Conservation (phyloP, 2,888 invertebrate species). For the Ceramica pisi region DNA sequence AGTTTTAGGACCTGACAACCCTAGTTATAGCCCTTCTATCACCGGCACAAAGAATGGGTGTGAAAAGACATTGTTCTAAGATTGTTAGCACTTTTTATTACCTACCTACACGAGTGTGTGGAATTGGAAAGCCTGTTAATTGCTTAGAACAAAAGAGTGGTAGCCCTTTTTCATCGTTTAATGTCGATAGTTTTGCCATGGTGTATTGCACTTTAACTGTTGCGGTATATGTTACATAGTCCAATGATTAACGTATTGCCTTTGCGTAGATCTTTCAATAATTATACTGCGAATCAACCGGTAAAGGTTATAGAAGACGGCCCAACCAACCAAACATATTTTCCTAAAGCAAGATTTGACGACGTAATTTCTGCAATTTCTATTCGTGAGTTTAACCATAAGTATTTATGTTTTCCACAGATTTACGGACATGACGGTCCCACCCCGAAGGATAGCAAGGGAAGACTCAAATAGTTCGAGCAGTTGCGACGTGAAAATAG, state of each 20-base stretch:
- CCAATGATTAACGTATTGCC: background rate
- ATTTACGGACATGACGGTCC: constrained; percentile 79
- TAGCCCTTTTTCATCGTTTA: background rate
- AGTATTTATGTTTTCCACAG: constrained; percentile 66
- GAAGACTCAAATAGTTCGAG: constrained; percentile 85
- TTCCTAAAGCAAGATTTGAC: background rate
- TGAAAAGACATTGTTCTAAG: constrained; percentile 6
- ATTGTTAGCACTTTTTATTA: constrained; percentile 4
- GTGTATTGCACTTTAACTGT: background rate
- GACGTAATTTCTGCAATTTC: background rate
- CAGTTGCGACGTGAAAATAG: constrained; percentile 72
- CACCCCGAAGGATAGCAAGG: constrained; percentile 78
- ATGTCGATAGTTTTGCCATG: background rate
- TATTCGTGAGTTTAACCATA: background rate
- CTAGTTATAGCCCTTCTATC: background rate
- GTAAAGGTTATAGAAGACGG: background rate
- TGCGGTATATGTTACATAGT: background rate
- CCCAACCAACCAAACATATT: too few relatives aligned
- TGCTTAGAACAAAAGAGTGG: constrained; percentile 15
- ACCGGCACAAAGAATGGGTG: background rate
- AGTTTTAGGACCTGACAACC: too few relatives aligned
- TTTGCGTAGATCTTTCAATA: background rate
- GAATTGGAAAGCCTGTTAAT: constrained; percentile 17
- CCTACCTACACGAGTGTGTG: background rate
- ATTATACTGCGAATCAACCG: background rate